Base-by-base conservation (phyloP, 2,113 vertebrate genomes). In the Percopsis transmontana region DNA sequence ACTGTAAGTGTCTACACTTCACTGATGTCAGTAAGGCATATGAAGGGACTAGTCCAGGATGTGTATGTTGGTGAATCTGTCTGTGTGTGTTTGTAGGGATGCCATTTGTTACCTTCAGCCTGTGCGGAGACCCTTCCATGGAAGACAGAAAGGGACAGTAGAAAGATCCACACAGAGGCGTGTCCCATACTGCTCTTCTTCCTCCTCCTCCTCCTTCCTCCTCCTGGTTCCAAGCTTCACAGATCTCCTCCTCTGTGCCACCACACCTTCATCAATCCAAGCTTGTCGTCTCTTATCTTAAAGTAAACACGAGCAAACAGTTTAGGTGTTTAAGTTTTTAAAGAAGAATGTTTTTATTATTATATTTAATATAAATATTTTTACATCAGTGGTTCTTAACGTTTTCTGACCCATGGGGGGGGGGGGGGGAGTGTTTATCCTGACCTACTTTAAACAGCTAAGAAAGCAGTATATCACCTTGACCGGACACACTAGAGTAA, bases 101-200 rank as follows among this genome's bases (percentile, higher is more conserved):
- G 33, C 50, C 39, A 70, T 27, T 21, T 1, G 21, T 51, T 85
- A 93, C 92, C 92, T 90, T 93, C 92, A 74, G 83, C 76, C 76
- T 91, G 87, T 21, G 83, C 88, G 51, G 80, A 40, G 65, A 81
- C 76, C n/a, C 69, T 75, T 64, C 78, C 82, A 76, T 74, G 74
- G 33, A 66, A 79, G 51, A 91, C 75, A 68, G 71, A 87, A 67
- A 92, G 68, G 55, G 59, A 87, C 85, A 91, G 71, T 1, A 92
- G 65, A 51, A 90, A 72, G 57, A 89, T 74, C 90, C 89, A 92
- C 61, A 81, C 44, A 54, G 58, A 75, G 56, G 62, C 72, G 59
- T 14, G n/a, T 68, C 78, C 87, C 92, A 92, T 93, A 18, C 56
- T 91, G 71, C 66, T 74, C 64, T 51, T 78, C 27, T 68, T 83